phyloP scores from a whole-genome alignment of 2,797 vertebrate species.

The Eurystomus glaucurus region DNA sequence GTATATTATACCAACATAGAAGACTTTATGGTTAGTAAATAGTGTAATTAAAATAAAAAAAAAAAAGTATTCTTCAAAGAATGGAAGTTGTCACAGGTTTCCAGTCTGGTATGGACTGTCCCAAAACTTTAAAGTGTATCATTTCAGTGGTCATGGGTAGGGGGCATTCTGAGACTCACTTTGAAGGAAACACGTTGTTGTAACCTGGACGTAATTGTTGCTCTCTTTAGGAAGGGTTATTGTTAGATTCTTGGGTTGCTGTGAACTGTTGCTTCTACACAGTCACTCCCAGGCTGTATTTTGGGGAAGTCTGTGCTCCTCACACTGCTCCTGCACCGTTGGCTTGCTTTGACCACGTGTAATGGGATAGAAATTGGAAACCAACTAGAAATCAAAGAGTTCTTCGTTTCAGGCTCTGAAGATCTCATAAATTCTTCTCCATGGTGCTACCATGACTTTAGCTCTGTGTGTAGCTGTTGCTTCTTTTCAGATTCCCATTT shows the following conservation, averaged over 20 bases:
- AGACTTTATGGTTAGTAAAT: background rate
- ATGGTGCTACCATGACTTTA: background rate
- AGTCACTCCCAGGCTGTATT: background rate
- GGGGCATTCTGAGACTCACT: background rate
- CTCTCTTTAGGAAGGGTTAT: background rate
- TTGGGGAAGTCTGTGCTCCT: background rate
- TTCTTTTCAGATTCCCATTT: background rate
- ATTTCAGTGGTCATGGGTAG: background rate
- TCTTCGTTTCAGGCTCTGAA: background rate
- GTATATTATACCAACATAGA: background rate
- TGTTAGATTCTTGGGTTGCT: background rate
- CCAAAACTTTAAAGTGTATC: background rate
- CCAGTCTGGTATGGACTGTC: background rate
- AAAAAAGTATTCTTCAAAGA: background rate
- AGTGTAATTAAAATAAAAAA: background rate
- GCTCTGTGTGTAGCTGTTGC: conserved; percentile 21
- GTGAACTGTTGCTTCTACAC: background rate
- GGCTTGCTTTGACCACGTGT: background rate
- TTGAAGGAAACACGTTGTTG: background rate
- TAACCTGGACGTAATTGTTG: background rate
- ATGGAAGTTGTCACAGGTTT: background rate
- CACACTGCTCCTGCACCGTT: background rate
- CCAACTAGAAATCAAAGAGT: background rate
- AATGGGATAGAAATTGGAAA: background rate
- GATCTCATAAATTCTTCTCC: background rate